Evolutionary conservation across 2,888 invertebrate species (phyloP).

Genomic region (Stenodema calcarata): DNA sequence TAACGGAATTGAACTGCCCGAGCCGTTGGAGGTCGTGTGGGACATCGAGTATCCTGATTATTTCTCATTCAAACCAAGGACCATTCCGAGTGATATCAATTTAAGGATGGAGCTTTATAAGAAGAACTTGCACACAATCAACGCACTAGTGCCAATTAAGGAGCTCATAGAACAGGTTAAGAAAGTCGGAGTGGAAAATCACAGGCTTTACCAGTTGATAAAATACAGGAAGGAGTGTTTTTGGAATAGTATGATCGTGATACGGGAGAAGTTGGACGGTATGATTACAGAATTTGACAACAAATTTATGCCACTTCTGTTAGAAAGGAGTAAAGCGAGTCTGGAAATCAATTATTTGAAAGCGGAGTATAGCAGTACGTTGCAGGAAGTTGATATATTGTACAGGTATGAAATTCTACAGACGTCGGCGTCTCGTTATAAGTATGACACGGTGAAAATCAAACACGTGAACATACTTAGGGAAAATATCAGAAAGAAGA

Average conservation of each 20-base stretch:
- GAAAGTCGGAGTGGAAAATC: neutral
- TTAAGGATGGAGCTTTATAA: neutral
- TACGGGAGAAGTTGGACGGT: neutral
- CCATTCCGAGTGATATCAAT: neutral
- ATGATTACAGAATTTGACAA: conserved; percentile 11
- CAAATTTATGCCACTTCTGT: neutral
- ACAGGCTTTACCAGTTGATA: neutral
- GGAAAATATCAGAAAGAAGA: conserved; percentile 10
- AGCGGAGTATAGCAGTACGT: neutral
- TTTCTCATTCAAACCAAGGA: neutral
- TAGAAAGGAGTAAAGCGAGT: neutral
- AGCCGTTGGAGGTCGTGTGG: neutral
- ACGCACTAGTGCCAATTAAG: neutral
- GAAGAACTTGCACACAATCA: neutral
- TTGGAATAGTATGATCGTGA: neutral
- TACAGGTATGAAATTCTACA: neutral
- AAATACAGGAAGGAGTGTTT: conserved; percentile 18
- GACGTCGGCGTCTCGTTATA: neutral
- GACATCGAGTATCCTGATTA: conserved; percentile 23
- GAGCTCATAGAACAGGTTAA: neutral
- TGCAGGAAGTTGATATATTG: conserved; percentile 31
- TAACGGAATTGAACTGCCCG: neutral
- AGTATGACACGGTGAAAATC: conserved; percentile 4
- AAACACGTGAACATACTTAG: conserved; percentile 31
- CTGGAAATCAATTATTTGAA: neutral